These are phyloP conservation scores for Sprattus sprattus DNA, from an alignment of 2,113 vertebrate genomes.

Conservation along the genomic window DNA sequence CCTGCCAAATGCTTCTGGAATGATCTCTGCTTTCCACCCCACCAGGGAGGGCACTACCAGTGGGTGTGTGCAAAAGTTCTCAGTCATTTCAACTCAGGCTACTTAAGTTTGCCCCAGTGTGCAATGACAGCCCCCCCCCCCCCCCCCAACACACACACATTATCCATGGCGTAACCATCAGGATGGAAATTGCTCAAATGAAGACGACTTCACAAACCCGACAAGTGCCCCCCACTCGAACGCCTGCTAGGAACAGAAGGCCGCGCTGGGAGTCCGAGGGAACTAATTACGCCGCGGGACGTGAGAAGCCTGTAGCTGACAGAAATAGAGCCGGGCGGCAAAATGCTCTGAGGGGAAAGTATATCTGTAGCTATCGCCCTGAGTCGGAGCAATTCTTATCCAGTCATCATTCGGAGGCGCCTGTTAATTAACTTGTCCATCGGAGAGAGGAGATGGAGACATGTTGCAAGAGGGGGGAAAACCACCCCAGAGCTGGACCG, in stretches of 20 bases:
- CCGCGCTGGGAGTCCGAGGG: background rate
- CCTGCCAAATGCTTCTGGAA: background rate
- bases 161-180: background rate
- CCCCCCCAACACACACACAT: background rate
- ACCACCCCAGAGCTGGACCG: background rate
- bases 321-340: background rate
- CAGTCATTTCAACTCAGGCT: background rate
- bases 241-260: background rate
- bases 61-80: background rate
- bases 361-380: conserved; percentile 4
- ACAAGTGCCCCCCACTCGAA: background rate
- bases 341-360: background rate
- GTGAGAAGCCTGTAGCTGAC: background rate
- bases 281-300: background rate
- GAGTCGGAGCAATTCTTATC: conserved; percentile 4
- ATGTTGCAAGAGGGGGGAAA: background rate
- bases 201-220: background rate
- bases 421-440: conserved; percentile 18
- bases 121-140: background rate
- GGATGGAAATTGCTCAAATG: background rate
- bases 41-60: background rate
- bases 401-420: background rate
- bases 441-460: background rate
- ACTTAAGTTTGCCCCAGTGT: background rate
- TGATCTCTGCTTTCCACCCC: background rate